Evolutionary conservation across 2,888 invertebrate genomes (phyloP).

Genomic region (Girardia tigrina): DNA sequence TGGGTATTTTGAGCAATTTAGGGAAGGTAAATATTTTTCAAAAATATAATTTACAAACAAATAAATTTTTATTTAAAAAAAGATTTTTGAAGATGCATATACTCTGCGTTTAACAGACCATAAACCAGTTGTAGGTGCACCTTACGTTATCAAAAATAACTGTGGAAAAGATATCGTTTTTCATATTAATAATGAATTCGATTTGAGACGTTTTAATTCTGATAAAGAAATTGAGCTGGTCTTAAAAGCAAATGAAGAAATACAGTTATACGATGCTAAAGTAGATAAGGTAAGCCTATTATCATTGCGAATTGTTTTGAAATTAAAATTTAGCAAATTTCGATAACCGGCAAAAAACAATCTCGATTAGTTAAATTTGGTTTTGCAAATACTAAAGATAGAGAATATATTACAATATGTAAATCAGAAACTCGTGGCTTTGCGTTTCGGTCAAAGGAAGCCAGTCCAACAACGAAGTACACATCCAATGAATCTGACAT

Average conservation of each 20-base stretch:
- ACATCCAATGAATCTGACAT: not conserved
- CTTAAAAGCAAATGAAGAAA: not conserved
- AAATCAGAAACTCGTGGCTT: not conserved
- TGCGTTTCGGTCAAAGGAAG: not conserved
- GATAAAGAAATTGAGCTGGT: not conserved
- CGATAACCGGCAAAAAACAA: not conserved
- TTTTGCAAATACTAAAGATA: not conserved
- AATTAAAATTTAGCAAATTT: not conserved
- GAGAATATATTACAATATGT: not conserved
- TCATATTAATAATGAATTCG: not conserved
- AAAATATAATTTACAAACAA: not conserved
- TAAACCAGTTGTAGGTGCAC: not conserved
- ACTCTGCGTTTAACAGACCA: not conserved
- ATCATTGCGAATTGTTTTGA: not conserved
- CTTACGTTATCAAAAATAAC: slow-evolving; percentile 10
- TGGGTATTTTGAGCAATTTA: slow-evolving; percentile 28
- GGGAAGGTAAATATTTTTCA: slow-evolving; percentile 28
- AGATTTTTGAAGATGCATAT: slow-evolving; percentile 30
- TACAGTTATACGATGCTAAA: not conserved
- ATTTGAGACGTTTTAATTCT: not conserved
- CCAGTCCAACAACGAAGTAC: not conserved
- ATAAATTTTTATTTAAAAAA: not conserved
- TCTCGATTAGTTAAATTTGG: slow-evolving; percentile 6
- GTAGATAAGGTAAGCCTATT: not conserved
- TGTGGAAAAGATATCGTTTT: slow-evolving; percentile 14